Evolutionary conservation across 2,888 invertebrate genomes (phyloP).

Genomic region (Drosophila pseudotalamancana): DNA sequence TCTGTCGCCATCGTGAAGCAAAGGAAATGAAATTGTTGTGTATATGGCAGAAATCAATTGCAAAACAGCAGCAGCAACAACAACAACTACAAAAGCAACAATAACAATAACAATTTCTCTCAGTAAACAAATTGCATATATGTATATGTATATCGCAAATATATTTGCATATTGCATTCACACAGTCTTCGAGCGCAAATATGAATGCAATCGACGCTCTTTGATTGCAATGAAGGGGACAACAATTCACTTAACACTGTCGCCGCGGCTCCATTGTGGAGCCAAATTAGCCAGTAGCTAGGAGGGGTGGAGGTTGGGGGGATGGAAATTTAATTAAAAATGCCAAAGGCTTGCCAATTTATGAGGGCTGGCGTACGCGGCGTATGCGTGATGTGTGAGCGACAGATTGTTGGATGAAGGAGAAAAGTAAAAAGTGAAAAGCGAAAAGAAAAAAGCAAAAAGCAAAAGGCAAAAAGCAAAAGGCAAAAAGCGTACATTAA

Average conservation of each 20-base stretch:
- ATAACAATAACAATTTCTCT: too few species aligned
- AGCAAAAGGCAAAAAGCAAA: conserved; percentile 28
- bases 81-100: too few species aligned
- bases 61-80: too few species aligned
- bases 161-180: background rate
- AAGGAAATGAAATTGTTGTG: too few species aligned
- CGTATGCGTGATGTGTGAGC: conserved; percentile 30
- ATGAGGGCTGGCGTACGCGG: conserved; percentile 40
- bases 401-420: background rate
- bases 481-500: conserved; percentile 63
- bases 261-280: conserved; percentile 20
- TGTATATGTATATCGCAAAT: too few species aligned
- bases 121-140: too few species aligned
- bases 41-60: too few species aligned
- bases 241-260: conserved; percentile 47
- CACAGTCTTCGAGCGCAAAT: background rate
- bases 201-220: conserved; percentile 8
- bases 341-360: conserved; percentile 66
- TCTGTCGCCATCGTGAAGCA: too few species aligned
- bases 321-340: conserved; percentile 57
- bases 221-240: conserved; percentile 53
- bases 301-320: too few species aligned
- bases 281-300: conserved; percentile 45
- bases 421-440: background rate
- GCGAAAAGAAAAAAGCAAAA: background rate